phyloP scores from a whole-genome alignment of 92 coral and sea anemone species.

The Zoanthus gigantus region DNA sequence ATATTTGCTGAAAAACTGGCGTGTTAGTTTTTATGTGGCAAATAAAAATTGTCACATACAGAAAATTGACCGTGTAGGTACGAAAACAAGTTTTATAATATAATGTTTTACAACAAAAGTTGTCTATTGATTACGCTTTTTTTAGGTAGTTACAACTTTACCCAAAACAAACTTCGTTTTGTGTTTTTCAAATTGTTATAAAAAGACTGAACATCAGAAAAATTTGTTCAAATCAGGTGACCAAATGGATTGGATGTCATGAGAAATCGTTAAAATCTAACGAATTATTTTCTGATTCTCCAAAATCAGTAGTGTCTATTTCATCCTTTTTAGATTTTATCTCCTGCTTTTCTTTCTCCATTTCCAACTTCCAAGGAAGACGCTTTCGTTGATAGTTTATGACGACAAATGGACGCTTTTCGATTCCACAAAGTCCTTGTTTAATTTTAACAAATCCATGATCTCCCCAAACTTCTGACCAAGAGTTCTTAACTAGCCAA shows the following conservation, averaged over 20 bases:
- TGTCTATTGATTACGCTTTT: no score
- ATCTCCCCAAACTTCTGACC: slow-evolving; percentile 94
- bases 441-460: slow-evolving; percentile 86
- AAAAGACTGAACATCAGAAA: background rate
- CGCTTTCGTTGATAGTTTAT: slow-evolving; percentile 72
- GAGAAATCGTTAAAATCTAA: slow-evolving; percentile 26
- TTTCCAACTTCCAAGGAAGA: slow-evolving; percentile 84
- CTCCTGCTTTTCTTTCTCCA: slow-evolving; percentile 40
- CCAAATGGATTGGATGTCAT: background rate
- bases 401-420: slow-evolving; percentile 90
- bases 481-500: slow-evolving; percentile 94
- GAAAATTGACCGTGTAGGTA: no score
- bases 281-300: background rate
- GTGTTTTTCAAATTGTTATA: background rate
- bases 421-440: slow-evolving; percentile 89
- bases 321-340: slow-evolving; percentile 7
- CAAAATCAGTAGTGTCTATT: background rate
- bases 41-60: no score
- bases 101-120: no score
- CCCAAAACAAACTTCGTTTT: no score
- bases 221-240: background rate
- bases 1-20: no score
- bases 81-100: no score
- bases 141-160: no score
- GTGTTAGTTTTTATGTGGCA: no score